Evolutionary conservation across 1,140 invertebrate genomes (phyloP).

Genomic region (Dreissena polymorpha): DNA sequence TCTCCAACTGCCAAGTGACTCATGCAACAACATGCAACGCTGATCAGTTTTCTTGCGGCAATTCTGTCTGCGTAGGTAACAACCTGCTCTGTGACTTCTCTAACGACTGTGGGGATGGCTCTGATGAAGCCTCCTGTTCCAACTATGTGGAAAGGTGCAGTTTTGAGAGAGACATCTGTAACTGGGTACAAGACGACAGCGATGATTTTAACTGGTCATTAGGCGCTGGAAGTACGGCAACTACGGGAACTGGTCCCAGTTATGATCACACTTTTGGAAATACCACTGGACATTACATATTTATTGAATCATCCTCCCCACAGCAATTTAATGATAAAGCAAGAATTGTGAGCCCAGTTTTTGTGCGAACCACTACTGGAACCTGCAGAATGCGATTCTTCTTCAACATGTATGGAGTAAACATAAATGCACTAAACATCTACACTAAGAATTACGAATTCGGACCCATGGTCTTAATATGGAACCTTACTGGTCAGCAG

Average conservation of each 20-base stretch:
- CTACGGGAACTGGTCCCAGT: slow-evolving; percentile 68
- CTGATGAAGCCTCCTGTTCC: slow-evolving; percentile 68
- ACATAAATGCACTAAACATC: slow-evolving; percentile 70
- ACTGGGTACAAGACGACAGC: slow-evolving; percentile 70
- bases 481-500: slow-evolving; percentile 62
- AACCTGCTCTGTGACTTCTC: slow-evolving; percentile 66
- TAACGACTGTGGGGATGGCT: slow-evolving; percentile 73
- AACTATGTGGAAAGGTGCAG: slow-evolving; percentile 68
- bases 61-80: slow-evolving; percentile 66
- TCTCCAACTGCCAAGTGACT: slow-evolving; percentile 66
- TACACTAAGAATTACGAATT: slow-evolving; percentile 66
- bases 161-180: slow-evolving; percentile 73
- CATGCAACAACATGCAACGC: slow-evolving; percentile 37
- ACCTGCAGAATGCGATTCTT: slow-evolving; percentile 78
- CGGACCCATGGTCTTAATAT: slow-evolving; percentile 59
- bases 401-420: slow-evolving; percentile 76
- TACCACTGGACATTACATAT: slow-evolving; percentile 86
- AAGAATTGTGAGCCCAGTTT: slow-evolving; percentile 81
- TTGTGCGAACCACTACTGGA: slow-evolving; percentile 47
- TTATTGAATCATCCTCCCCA: slow-evolving; percentile 86
- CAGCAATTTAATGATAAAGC: slow-evolving; percentile 85
- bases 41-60: slow-evolving; percentile 71
- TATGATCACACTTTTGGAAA: slow-evolving; percentile 74
- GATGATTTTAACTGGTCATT: slow-evolving; percentile 75
- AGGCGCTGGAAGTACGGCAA: slow-evolving; percentile 62